Percentiles rank a stretch among this genome's conserved stretches.
These are phyloP conservation scores for Cydia pomonella DNA, from an alignment of 1,140 invertebrate genomes.

Conservation along the genomic window DNA sequence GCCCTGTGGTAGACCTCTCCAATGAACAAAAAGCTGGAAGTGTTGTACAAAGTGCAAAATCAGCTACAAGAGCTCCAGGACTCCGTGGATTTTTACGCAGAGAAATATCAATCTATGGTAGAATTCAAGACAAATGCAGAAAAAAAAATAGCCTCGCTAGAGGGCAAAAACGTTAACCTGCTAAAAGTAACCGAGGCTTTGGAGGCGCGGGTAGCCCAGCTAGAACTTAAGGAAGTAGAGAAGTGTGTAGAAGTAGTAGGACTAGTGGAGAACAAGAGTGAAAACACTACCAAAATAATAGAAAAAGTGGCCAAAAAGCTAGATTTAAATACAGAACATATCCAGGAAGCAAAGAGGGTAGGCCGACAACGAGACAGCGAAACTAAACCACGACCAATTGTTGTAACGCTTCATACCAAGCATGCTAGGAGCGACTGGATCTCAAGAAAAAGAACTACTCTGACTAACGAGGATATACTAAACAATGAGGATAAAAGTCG, in stretches of 20 bases:
- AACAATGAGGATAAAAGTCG: background rate
- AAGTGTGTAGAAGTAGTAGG: background rate
- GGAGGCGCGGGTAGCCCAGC: background rate
- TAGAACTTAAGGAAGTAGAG: background rate
- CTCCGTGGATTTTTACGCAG: slow-evolving; percentile 27
- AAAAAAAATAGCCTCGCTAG: background rate
- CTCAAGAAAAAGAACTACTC: background rate
- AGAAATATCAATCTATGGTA: slow-evolving; percentile 7
- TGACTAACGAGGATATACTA: background rate
- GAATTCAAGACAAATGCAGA: background rate
- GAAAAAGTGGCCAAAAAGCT: background rate
- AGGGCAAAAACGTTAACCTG: background rate
- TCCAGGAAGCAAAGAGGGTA: background rate
- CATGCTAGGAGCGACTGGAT: background rate
- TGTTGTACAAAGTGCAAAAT: background rate
- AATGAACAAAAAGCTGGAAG: slow-evolving; percentile 20
- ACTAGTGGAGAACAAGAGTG: background rate
- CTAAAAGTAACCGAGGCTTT: background rate
- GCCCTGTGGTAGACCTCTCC: too few species aligned
- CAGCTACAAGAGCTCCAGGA: background rate
- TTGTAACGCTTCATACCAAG: background rate
- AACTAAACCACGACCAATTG: background rate
- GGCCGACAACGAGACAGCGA: background rate
- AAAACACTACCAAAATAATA: background rate
- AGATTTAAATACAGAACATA: background rate